These are phyloP conservation scores for Gasteruption jaculator DNA, from an alignment of 2,888 invertebrate genomes.

Conservation along the genomic window DNA sequence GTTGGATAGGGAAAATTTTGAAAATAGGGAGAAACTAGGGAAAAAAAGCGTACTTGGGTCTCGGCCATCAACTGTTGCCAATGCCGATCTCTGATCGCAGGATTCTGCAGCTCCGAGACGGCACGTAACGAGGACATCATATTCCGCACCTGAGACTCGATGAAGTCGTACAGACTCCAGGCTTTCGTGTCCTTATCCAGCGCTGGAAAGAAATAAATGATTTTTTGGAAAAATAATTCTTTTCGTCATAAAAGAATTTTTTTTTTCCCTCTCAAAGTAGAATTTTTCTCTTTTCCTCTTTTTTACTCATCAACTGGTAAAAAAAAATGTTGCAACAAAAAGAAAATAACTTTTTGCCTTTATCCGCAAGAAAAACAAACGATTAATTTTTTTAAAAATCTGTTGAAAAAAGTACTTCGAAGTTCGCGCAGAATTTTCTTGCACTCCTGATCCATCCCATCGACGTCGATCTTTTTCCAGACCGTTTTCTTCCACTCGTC, in stretches of 20 bases:
- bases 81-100: slow-evolving; percentile 88
- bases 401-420: slow-evolving; percentile 54
- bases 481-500: slow-evolving; percentile 90
- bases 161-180: slow-evolving; percentile 75
- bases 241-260: background rate
- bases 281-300: no score
- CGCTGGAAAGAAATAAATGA: slow-evolving; percentile 35
- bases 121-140: slow-evolving; percentile 90
- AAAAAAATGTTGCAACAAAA: no score
- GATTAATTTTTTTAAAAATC: background rate
- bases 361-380: no score
- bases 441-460: slow-evolving; percentile 91
- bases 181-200: slow-evolving; percentile 62
- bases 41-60: slow-evolving; percentile 64
- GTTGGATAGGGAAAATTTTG: background rate
- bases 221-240: slow-evolving; percentile 9
- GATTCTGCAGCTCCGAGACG: slow-evolving; percentile 90
- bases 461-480: slow-evolving; percentile 92
- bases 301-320: no score
- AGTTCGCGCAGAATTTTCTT: slow-evolving; percentile 87
- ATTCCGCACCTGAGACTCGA: slow-evolving; percentile 83
- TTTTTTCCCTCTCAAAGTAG: background rate
- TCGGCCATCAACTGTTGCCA: slow-evolving; percentile 93
- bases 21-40: slow-evolving; percentile 20
- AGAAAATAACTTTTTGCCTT: no score